A percentile compares a stretch with the other conserved stretches of the same genome.
These are phyloP conservation scores for Borostomias antarcticus DNA, from an alignment of 2,797 vertebrate species.

Conservation along the genomic window DNA sequence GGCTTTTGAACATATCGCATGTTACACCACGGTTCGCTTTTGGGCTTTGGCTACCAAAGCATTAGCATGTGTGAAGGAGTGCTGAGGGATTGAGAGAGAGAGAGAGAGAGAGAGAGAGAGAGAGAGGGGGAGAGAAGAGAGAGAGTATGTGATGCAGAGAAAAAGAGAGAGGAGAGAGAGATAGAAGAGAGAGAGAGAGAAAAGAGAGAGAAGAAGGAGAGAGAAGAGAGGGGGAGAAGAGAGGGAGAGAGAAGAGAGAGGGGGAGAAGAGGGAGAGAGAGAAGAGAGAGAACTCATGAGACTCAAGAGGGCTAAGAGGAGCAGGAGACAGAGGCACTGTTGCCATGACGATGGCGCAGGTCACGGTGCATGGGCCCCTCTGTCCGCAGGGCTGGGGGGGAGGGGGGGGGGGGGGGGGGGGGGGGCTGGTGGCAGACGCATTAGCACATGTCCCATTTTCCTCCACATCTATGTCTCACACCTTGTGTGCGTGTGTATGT, in stretches of 20 bases:
- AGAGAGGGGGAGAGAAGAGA: background rate
- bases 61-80: background rate
- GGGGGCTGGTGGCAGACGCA: too few species aligned
- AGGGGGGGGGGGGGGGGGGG: too few species aligned
- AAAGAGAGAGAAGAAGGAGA: background rate
- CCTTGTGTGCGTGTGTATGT: background rate
- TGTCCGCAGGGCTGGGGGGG: too few species aligned
- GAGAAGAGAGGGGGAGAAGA: background rate
- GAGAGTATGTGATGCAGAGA: too few species aligned
- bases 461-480: background rate
- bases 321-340: slow-evolving; percentile 1
- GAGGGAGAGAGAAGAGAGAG: background rate
- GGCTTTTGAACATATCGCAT: too few species aligned
- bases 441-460: background rate
- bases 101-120: background rate
- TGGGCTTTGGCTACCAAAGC: background rate
- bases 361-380: background rate
- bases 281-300: background rate
- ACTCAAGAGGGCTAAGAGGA: background rate
- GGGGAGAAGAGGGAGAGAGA: background rate
- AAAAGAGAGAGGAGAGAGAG: background rate
- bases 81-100: too few species aligned
- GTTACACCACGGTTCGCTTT: background rate
- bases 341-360: slow-evolving; percentile 11
- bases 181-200: background rate